Evolutionary conservation across 2,113 vertebrate species (phyloP).

Genomic region (Galemys pyrenaicus): DNA sequence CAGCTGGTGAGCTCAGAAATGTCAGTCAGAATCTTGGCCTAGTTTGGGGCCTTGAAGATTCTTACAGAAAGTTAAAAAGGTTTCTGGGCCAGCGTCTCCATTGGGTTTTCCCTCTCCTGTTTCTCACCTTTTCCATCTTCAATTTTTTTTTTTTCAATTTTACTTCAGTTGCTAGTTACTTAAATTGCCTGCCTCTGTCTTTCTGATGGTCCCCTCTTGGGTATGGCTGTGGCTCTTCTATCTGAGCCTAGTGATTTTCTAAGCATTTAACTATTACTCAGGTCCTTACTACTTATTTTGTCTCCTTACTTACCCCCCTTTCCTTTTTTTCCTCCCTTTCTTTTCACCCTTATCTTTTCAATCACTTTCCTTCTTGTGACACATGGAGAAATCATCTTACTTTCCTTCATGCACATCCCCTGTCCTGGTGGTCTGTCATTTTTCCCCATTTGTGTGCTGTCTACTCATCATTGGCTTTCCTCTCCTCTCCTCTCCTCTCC

Average conservation of each 20-base stretch:
- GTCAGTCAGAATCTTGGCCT: slow-evolving; percentile 79
- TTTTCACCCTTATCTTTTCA: neutral
- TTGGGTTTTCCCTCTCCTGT: slow-evolving; percentile 72
- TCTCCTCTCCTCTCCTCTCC: too few species aligned
- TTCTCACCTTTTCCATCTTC: slow-evolving; percentile 76
- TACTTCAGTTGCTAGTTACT: neutral
- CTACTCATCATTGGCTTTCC: neutral
- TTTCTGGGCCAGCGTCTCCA: slow-evolving; percentile 71
- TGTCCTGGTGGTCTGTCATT: neutral
- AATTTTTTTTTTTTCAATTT: neutral
- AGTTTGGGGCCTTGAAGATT: slow-evolving; percentile 69
- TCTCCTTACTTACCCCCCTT: neutral
- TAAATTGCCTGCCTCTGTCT: slow-evolving; percentile 35
- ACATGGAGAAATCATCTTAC: neutral
- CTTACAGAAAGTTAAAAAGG: slow-evolving; percentile 77
- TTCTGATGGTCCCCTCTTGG: slow-evolving; percentile 28
- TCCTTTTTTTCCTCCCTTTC: neutral
- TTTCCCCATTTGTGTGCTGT: neutral
- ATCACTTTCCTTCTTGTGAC: neutral
- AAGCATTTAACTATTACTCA: neutral
- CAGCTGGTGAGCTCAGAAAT: slow-evolving; percentile 76
- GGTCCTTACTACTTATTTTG: neutral
- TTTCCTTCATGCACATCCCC: neutral
- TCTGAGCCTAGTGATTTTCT: neutral
- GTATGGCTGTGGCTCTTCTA: neutral